Base-by-base conservation (phyloP, 37 sponge, comb jelly and placozoan species). In the Dysidea cf. avara region DNA sequence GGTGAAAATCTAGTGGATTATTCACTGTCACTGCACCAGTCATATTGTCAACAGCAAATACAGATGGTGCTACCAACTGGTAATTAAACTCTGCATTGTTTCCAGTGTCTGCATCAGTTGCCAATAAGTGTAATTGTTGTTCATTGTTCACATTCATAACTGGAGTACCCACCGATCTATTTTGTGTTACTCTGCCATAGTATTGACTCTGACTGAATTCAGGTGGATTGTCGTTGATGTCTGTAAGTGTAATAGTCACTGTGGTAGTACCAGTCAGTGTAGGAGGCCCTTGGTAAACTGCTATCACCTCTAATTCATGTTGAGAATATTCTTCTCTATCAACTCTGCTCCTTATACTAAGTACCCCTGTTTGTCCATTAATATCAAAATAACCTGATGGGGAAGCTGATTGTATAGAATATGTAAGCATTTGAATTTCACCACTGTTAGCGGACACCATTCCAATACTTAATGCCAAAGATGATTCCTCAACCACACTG, bases 191-290 rank as follows among this genome's bases (percentile, higher is more conserved):
- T 17, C 25, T 48, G 21, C 57, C 89, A 61, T 38, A 29, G 51
- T 81, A 88, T 16, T 20, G 47, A 14, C 13, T 36, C 53, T 68
- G 65, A 34, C 40, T 53, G 37, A 88, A 88, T 16, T n/a, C 16
- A 2, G 89, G 89, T 35, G 79, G 54, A 69, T 52, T 29, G 16
- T 71, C 79, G 47, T 88, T 88, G 32, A 77, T 54, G 55, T 89
- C 95, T 35, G 61, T 46, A 16, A 90, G 35, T 13, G 77, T 81
- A 20, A 90, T 71, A 16, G 53, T 43, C 3, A 90, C 63, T 2
- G 46, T 29, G 1, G 74, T 48, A 1, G 76, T 40, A 36, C 33
- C 32, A 26, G 53, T 61, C 11, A 46, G 64, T 32, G 39, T 0
- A 14, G 77, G 67, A 37, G 24, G 50, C 24, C 70, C 79, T n/a